phyloP scores from a whole-genome alignment of 2,797 vertebrate species.

The Falco rusticolus region DNA sequence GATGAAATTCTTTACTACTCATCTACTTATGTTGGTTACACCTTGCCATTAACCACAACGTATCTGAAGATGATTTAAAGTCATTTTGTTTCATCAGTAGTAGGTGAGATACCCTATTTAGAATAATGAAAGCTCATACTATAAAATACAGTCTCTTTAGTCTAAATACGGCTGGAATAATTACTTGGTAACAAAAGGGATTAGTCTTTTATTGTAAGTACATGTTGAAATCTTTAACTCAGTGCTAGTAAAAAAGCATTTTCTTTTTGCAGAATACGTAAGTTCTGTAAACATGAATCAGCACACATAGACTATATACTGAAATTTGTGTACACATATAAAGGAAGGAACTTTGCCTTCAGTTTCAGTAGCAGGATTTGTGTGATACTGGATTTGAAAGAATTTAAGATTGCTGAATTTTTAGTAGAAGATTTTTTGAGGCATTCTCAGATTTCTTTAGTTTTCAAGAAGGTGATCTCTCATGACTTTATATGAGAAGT shows the following conservation, averaged over 20 bases:
- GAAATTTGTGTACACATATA: background rate
- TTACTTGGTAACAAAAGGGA: background rate
- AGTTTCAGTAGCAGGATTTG: conserved; percentile 14
- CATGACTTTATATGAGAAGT: background rate
- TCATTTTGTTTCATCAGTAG: background rate
- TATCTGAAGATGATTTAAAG: background rate
- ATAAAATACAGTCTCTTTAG: background rate
- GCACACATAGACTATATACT: background rate
- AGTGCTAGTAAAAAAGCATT: conserved; percentile 1
- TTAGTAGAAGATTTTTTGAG: background rate
- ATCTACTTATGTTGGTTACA: background rate
- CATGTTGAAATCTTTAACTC: background rate
- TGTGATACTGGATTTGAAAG: background rate
- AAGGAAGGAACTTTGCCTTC: conserved; percentile 9
- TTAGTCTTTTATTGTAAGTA: background rate
- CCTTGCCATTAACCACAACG: background rate
- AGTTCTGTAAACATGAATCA: conserved; percentile 25
- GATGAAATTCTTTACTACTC: background rate
- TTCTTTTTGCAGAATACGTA: background rate
- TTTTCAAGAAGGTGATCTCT: background rate
- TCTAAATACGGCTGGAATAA: background rate
- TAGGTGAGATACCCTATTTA: background rate
- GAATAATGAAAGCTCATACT: background rate
- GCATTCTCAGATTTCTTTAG: background rate
- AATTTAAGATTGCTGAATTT: background rate